Base-by-base conservation (phyloP, 2,888 invertebrate species). In the Melieria omissa region DNA sequence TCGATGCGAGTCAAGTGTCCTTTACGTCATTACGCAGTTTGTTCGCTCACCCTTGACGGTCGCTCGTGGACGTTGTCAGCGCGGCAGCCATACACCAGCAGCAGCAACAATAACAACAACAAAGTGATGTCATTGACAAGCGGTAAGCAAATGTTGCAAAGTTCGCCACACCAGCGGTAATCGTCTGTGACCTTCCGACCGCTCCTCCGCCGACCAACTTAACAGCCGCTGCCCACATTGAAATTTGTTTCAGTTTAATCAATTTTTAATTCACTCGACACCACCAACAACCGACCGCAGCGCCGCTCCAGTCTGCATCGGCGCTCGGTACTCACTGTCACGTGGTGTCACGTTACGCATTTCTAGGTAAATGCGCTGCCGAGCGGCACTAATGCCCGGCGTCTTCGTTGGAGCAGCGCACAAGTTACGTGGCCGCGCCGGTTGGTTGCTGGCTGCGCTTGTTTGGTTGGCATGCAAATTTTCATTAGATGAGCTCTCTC, bases 211-310 rank as follows among this genome's bases (percentile, higher is more conserved):
- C 6, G 16, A 5, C n/a, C 49, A 14, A 45, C 42, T 8, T 6
- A n/a, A 7, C n/a, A 29, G 45, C 42, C 55, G 71, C 55, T 64
- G 57, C 45, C 60, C 29, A 29, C 29, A 29, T 29, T 63, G 5
- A 68, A 64, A 42, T 67, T 73, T 73, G 79, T 80, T 71, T 79
- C 80, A 72, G 80, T 83, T 83, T 83, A 82, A 82, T 82, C 82
- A 82, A 82, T 83, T 82, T 82, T 83, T 83, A 83, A 82, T 82
- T 82, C 79, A 83, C 80, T 61, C 62, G 29, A 49, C 62, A 44
- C 9, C 55, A 7, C 5, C n/a, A 29, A 29, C 29, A 29, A 29
- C 29, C 29, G 29, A 29, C 29, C 29, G 29, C 29, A 29, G 29
- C 1, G 29, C 29, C 29, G 29, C 29, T 29, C 29, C 3, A 29